These are phyloP conservation scores for Percopsis transmontana DNA, from an alignment of 2,113 vertebrate species.

Conservation along the genomic window DNA sequence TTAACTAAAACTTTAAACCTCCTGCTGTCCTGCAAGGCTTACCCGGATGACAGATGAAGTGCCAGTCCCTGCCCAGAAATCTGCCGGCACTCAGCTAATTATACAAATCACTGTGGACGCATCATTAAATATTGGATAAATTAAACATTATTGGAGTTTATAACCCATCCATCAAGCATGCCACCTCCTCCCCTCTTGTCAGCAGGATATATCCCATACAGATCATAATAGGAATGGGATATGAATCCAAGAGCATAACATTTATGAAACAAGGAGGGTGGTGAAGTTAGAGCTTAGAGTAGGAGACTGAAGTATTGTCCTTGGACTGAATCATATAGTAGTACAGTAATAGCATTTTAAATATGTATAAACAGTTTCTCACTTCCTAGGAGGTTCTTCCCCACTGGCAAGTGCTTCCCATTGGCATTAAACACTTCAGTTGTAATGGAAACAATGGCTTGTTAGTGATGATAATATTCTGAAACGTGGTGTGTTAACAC, in stretches of 20 bases:
- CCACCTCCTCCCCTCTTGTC: constrained; percentile 14
- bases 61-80: constrained; percentile 27
- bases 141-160: constrained; percentile 52
- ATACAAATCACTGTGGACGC: constrained; percentile 50
- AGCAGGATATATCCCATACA: constrained; percentile 8
- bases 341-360: constrained; percentile 6
- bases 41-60: constrained; percentile 26
- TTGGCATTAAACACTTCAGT: constrained; percentile 5
- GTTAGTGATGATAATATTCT: constrained; percentile 8
- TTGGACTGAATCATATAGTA: constrained; percentile 25
- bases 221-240: constrained; percentile 27
- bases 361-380: constrained; percentile 21
- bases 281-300: not conserved
- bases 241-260: not conserved
- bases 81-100: constrained; percentile 53
- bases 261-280: constrained; percentile 3
- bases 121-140: constrained; percentile 56
- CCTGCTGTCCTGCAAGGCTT: constrained; percentile 12
- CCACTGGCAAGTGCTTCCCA: constrained; percentile 17
- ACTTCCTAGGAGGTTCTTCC: constrained; percentile 24
- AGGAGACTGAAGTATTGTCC: not conserved
- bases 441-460: constrained; percentile 39
- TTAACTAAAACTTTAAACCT: not conserved
- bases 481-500: constrained; percentile 1
- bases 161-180: constrained; percentile 50